These are phyloP conservation scores for Pachyrhynchus sulphureomaculatus DNA, from an alignment of 1,140 invertebrate genomes.

Conservation along the genomic window DNA sequence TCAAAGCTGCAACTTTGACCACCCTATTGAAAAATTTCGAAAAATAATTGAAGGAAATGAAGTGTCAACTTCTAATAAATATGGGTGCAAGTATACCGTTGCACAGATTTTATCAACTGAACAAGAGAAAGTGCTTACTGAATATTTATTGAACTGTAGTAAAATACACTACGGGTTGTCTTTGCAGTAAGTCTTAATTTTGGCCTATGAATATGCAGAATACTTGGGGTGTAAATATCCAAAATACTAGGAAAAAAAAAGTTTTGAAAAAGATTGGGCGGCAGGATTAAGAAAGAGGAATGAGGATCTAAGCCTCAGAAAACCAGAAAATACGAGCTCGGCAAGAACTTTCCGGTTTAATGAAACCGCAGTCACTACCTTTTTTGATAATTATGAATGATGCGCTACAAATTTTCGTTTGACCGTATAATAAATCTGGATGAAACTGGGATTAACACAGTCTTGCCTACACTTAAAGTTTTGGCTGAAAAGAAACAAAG, in stretches of 20 bases:
- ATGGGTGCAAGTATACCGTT: too few relatives aligned
- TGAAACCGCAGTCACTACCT: not conserved
- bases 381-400: too few relatives aligned
- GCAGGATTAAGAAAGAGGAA: too few relatives aligned
- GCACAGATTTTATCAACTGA: constrained; percentile 11
- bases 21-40: too few relatives aligned
- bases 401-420: not conserved
- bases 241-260: constrained; percentile 17
- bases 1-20: too few relatives aligned
- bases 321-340: constrained; percentile 51
- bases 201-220: constrained; percentile 12
- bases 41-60: too few relatives aligned
- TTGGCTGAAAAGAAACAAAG: not conserved
- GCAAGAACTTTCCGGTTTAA: constrained; percentile 19
- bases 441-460: not conserved
- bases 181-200: too few relatives aligned
- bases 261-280: constrained; percentile 12
- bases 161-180: constrained; percentile 21
- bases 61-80: too few relatives aligned
- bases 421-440: not conserved
- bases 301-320: constrained; percentile 45
- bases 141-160: constrained; percentile 23
- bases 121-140: not conserved
- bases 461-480: constrained; percentile 9
- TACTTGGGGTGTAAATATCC: constrained; percentile 11